Base-by-base conservation (phyloP, 1,140 invertebrate species). In the Eueides isabella region DNA sequence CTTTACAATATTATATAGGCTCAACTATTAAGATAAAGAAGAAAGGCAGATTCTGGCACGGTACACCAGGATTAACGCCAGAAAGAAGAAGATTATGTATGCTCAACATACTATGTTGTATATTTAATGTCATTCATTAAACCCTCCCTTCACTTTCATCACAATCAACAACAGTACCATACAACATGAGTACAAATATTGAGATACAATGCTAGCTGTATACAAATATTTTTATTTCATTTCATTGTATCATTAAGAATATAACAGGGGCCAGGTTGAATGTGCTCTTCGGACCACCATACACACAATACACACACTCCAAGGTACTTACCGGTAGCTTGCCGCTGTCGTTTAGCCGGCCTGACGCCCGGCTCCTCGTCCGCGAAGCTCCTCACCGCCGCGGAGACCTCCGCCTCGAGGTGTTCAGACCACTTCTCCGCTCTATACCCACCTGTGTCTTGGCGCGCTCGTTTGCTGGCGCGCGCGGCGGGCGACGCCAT, bases 401-500 rank as follows among this genome's bases (percentile, higher is more conserved):
- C 74, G 0, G 63, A 41, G 23, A 75, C 74, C 74, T 75, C 74
- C 19, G 69, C 74, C 69, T 75, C 74, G 26, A 75, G 74, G 28
- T 67, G 44, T 16, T 71, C 74, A 4, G 74, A 75, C 74, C 74
- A 75, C 44, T 75, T 75, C 70, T 35, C 48, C 48, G 48, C 48
- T 23, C 48, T 68, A 68, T 48, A 69, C 33, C 71, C 79, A 88
- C 90, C 87, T 74, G 89, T 87, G 68, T 92, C 90, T 30, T 89
- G 89, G 6, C 90, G 79, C 1, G 84, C 68, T 69, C 88, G 78
- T 75, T 91, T 92, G 30, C 76, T 80, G 19, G 85, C 83, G 48
- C 75, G 80, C 0, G 72, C 65, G 0, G 80, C 19, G 0, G 84
- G 82, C 7, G 76, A 79, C 14, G 82, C 82, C 74, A 83, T 83